Conservation (phyloP, 35 echinoderm and acorn worm species). For the Lytechinus variegatus region DNA sequence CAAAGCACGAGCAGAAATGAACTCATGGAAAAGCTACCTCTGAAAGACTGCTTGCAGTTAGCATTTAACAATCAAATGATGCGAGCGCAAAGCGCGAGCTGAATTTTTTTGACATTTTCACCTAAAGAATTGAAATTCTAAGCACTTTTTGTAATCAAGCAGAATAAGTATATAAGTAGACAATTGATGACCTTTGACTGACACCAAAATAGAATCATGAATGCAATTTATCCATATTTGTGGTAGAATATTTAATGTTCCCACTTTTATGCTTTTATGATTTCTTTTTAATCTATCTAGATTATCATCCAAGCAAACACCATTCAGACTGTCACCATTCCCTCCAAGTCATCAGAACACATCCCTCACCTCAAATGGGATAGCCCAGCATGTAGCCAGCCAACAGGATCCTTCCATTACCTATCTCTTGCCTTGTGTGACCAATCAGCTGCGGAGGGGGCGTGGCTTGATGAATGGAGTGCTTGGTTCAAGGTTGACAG, state of each 20-base stretch:
- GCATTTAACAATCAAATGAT: no score
- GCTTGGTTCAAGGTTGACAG: conserved; percentile 69
- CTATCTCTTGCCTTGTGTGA: conserved; percentile 61
- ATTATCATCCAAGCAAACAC: background rate
- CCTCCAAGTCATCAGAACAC: conserved; percentile 51
- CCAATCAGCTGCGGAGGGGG: conserved; percentile 16
- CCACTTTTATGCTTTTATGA: background rate
- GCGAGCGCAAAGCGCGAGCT: no score
- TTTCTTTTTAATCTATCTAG: background rate
- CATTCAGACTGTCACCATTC: background rate
- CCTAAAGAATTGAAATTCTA: no score
- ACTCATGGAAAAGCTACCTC: no score
- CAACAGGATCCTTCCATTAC: conserved; percentile 51
- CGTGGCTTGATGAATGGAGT: conserved; percentile 64
- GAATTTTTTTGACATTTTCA: no score
- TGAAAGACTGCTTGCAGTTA: no score
- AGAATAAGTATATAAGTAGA: no score
- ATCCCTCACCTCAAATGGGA: conserved; percentile 42
- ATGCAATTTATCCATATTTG: no score
- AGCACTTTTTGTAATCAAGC: no score
- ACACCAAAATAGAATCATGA: no score
- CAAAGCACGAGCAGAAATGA: no score
- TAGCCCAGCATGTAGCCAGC: conserved; percentile 22
- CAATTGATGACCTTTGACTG: no score
- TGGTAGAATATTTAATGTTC: background rate